These are phyloP conservation scores for Drosophila niveifrons DNA, from an alignment of 2,888 invertebrate species.

Conservation along the genomic window DNA sequence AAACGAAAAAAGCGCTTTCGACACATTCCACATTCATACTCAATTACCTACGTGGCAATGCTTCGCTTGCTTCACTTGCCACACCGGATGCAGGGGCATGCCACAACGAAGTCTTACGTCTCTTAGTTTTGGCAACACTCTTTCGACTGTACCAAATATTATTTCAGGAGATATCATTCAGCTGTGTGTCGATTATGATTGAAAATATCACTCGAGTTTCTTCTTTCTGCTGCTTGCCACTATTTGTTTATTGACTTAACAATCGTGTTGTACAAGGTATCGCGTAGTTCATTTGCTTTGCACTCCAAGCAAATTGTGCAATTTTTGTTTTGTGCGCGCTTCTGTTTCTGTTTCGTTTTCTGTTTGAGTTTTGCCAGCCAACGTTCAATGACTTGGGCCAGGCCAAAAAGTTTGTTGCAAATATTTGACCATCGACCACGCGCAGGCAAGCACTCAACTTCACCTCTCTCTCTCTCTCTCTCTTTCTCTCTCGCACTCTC, in stretches of 20 bases:
- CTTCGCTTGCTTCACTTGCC: conserved; percentile 20
- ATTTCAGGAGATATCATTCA: background rate
- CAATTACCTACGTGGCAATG: conserved; percentile 75
- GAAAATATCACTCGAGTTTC: conserved; percentile 6
- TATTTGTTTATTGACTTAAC: conserved; percentile 15
- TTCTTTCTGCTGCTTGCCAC: background rate
- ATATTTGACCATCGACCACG: conserved; percentile 76
- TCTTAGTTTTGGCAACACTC: conserved; percentile 5
- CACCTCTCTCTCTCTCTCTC: background rate
- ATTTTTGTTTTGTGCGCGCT: conserved; percentile 49
- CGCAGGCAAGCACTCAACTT: conserved; percentile 45
- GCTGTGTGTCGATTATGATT: background rate
- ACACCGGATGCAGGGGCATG: conserved; percentile 31
- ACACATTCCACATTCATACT: conserved; percentile 80
- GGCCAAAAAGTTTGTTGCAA: conserved; percentile 76
- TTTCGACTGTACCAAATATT: conserved; percentile 26
- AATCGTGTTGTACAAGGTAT: conserved; percentile 41
- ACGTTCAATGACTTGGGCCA: conserved; percentile 79
- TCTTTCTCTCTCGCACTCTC: background rate
- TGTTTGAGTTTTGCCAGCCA: conserved; percentile 67
- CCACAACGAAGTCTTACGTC: conserved; percentile 16
- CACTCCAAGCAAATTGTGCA: conserved; percentile 34
- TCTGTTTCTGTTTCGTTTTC: conserved; percentile 74
- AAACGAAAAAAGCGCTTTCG: conserved; percentile 60
- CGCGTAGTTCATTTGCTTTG: conserved; percentile 12